Evolutionary conservation across 53 echinoderm and acorn worm genomes (phyloP), one percentile per base, ranked within the genome.

Genomic region (Paracentrotus lividus): DNA sequence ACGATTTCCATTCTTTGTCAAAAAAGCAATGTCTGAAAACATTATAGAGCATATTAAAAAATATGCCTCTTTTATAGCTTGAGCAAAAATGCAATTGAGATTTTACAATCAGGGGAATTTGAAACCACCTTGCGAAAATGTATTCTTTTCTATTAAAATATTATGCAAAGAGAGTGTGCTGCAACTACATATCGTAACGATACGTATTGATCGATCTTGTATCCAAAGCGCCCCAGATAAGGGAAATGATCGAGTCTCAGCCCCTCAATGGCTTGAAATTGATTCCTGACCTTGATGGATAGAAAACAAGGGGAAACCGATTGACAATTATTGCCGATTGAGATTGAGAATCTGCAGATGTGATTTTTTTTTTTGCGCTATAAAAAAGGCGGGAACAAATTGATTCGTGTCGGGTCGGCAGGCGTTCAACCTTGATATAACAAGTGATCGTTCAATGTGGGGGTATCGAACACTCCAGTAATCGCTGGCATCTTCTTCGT

Each of bases 321-420:
- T 72, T 72, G 72, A 32, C 72, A 72, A 40, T 72, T 38, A 72
- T 72, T 72, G 40, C 72, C 72, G 20, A 72, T 72, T 72, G 72
- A 72, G 72, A 72, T 20, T 38, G 72, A 72, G 21, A 7, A 20
- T 38, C 20, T 18, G 36, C 72, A 72, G 72, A 72, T 72, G 72
- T 72, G 72, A 72, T 72, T 67, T n/a, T n/a, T n/a, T n/a, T n/a
- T n/a, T n/a, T 72, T 72, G 72, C 18, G 36, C 72, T 72, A 32
- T 40, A 5, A 72, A 72, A n/a, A 72, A 38, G 36, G 36, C 72
- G 72, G 40, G 72, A 72, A 72, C 36, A 72, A 72, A 72, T 72
- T 72, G 72, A 72, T 72, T 72, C 40, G 32, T 40, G 27, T 38
- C 72, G 72, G 72, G 72, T 72, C 72, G 40, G 72, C 72, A 72